Base-by-base conservation (phyloP, 1,140 invertebrate species). In the Heliconius nattereri region DNA sequence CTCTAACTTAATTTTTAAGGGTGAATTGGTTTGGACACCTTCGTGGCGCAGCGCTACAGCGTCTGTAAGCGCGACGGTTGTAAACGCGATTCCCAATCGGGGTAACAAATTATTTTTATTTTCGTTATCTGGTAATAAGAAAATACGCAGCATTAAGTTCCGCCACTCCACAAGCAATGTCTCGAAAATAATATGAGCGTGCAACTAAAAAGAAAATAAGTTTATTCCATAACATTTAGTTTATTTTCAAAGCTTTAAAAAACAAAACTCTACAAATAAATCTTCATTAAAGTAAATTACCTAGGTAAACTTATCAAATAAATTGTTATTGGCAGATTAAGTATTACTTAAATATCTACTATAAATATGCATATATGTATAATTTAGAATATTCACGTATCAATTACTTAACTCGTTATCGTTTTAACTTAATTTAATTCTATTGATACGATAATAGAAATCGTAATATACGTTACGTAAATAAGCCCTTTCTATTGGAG, bases 381-480 rank as follows among this genome's bases (percentile, higher is more conserved):
- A 37, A 72, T 72, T 72, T 11, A 35, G 23, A 79, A 78, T 81
- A 78, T 73, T 73, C 72, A 57, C 71, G 57, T 73, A 45, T 71
- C 78, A 78, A 82, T 81, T 80, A 79, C 78, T 81, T 57, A 72
- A 75, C 73, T 82, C 74, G 76, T 84, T 80, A 84, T 80, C 81
- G 80, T 82, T 84, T 82, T 49, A 76, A 75, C 40, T 80, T 76
- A 54, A 74, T 80, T 81, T 80, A 81, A 79, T 78, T 78, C 78
- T 74, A 76, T 57, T 79, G 75, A 71, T 76, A 79, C 76, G 78
- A 83, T 81, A 79, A 81, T 78, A 83, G 76, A 81, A 76, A 78
- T 81, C 75, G 73, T 83, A 81, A 81, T 83, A 81, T 77, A 78
- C 76, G 80, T 81, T 83, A 83, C 82, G 78, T 81, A 81, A 83